Evolutionary conservation across 2,113 vertebrate genomes (phyloP), one percentile per base, ranked within the genome.

Genomic region (Ardeotis arabs): DNA sequence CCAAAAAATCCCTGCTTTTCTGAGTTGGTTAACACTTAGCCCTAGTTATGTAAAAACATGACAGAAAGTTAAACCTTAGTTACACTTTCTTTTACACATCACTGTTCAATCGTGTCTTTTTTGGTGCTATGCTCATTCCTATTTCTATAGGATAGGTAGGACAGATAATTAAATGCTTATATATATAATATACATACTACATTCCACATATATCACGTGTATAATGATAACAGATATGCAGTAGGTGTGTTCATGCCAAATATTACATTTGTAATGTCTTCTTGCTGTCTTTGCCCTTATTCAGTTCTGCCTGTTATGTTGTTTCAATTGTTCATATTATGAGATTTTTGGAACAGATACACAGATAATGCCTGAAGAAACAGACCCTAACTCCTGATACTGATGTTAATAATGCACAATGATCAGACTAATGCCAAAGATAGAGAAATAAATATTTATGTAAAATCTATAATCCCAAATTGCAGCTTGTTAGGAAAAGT

Each of bases 1-100:
- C 24, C 37, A 88, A 96, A 97, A 87, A 97, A 86, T 75, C 82
- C 55, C 95, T 75, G 55, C 56, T 80, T 87, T 94, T 77, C 35
- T 44, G 68, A 88, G 44, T 8, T 56, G 45, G 76, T 93, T 95
- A 92, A 75, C 52, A 74, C 82, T 70, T 86, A 86, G 41, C 25
- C 23, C 31, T 33, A 44, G 33, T n/a, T 75, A 69, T 20, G 15
- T 44, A 90, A 95, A 95, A 95, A 64, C 49, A 60, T 56, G 44
- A 90, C 56, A 84, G 47, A 83, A 88, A 90, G 39, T 47, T 72
- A 86, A 93, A 78, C 12, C 37, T 56, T 56, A 64, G 33, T 75
- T 78, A 64, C 66, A 68, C 64, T 78, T 95, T 84, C 37, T 59
- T 84, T 77, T 83, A 81, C 28, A 77, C 23, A 59, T 56, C 33